A percentile compares a stretch with the other conserved stretches of the same genome.
Evolutionary conservation across 2,113 vertebrate species (phyloP).

Genomic region (Gracilinanus agilis): DNA sequence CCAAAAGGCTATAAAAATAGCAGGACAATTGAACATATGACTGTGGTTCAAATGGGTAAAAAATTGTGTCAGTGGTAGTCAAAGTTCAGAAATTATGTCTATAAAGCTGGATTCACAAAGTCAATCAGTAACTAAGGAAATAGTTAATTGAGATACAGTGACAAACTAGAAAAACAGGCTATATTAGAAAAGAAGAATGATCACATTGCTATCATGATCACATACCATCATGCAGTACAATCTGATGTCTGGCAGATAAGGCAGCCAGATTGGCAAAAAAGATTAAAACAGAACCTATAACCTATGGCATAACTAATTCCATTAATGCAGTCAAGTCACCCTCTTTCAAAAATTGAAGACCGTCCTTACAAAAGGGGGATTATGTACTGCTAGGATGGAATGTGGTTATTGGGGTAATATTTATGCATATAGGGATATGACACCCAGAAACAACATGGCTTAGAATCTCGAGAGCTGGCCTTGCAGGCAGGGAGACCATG

Average conservation of each 20-base stretch:
- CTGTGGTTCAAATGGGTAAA: constrained; percentile 60
- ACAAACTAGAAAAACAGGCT: constrained; percentile 75
- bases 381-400: constrained; percentile 38
- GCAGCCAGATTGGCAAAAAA: constrained; percentile 65
- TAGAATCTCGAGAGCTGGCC: not conserved
- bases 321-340: constrained; percentile 55
- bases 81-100: constrained; percentile 79
- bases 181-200: constrained; percentile 72
- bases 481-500: not conserved
- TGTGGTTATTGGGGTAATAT: constrained; percentile 29
- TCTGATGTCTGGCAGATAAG: constrained; percentile 75
- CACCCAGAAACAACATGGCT: not conserved
- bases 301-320: constrained; percentile 55
- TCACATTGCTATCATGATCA: constrained; percentile 71
- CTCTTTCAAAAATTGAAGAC: constrained; percentile 63
- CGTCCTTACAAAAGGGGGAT: constrained; percentile 30
- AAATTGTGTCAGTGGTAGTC: constrained; percentile 63
- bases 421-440: not conserved
- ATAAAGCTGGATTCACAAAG: constrained; percentile 74
- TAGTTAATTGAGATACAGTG: constrained; percentile 80
- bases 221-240: constrained; percentile 62
- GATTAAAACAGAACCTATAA: constrained; percentile 51
- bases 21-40: constrained; percentile 71
- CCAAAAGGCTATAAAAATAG: constrained; percentile 69
- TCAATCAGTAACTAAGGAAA: constrained; percentile 80